A percentile compares a stretch with the other conserved stretches of the same genome.
Conservation (phyloP, 2,888 invertebrate species). For the Meteorus cinctellus region DNA sequence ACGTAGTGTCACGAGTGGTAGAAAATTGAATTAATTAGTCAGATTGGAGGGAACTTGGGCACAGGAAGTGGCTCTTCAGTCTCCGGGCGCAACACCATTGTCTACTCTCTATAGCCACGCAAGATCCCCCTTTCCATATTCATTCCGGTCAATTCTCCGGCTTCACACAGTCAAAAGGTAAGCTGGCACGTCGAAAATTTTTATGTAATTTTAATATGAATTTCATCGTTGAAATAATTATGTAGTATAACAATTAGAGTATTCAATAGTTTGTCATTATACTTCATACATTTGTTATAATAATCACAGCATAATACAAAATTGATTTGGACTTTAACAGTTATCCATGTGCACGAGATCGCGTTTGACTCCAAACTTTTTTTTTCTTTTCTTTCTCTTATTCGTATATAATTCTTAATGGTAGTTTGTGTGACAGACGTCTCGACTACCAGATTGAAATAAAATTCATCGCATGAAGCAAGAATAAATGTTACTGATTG, state of each 20-base stretch:
- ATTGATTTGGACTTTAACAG: background rate
- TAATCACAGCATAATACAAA: background rate
- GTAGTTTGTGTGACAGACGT: background rate
- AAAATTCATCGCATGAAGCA: background rate
- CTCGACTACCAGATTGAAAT: background rate
- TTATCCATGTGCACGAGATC: constrained; percentile 7
- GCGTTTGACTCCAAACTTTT: background rate
- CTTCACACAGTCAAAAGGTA: constrained; percentile 34
- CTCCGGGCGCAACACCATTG: background rate
- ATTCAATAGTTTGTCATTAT: background rate
- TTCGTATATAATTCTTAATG: background rate
- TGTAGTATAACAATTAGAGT: background rate
- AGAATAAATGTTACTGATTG: background rate
- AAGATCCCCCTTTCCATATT: constrained; percentile 28
- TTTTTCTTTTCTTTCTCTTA: background rate
- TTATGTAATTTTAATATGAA: background rate
- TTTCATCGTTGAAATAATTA: background rate
- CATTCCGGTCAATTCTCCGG: constrained; percentile 34
- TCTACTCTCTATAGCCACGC: constrained; percentile 27
- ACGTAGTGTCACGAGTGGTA: background rate
- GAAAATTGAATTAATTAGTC: constrained; percentile 1
- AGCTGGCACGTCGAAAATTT: constrained; percentile 8
- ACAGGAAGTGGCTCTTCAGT: constrained; percentile 27
- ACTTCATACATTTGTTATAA: background rate
- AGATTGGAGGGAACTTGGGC: constrained; percentile 27